Evolutionary conservation across 2,113 vertebrate genomes (phyloP).

Genomic region (Redunca redunca): DNA sequence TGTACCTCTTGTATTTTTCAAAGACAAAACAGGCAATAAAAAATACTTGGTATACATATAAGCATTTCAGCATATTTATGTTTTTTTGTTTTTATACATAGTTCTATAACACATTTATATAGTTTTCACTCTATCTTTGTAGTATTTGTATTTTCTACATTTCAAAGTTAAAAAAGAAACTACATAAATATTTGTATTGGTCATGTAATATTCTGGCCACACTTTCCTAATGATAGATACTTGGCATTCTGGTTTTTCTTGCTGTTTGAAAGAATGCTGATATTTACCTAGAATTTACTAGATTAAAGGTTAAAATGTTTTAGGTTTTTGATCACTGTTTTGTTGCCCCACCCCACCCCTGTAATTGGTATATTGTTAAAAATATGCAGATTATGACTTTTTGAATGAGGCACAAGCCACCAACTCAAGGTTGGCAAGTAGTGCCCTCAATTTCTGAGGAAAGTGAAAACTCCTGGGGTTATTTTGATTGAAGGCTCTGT

Average conservation of each 20-base stretch:
- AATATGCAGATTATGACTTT: neutral
- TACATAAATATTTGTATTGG: neutral
- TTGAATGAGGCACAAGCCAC: neutral
- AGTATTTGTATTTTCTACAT: neutral
- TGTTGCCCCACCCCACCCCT: neutral
- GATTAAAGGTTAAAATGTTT: slow-evolving; percentile 23
- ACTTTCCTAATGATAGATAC: neutral
- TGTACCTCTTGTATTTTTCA: slow-evolving; percentile 1
- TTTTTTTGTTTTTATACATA: neutral
- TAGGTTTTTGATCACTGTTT: neutral
- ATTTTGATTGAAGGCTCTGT: neutral
- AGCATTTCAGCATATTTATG: neutral
- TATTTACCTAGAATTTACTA: neutral
- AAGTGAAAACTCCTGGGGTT: neutral
- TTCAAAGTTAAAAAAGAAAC: neutral
- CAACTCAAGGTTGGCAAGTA: neutral
- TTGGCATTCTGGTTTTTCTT: neutral
- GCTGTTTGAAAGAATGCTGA: neutral
- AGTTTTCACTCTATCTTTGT: neutral
- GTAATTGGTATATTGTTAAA: neutral
- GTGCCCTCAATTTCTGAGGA: neutral
- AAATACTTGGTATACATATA: neutral
- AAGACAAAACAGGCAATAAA: neutral
- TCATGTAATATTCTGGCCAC: neutral
- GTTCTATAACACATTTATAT: neutral